Conservation (phyloP, 1,140 invertebrate genomes). For the Alviniconcha marisindica region DNA sequence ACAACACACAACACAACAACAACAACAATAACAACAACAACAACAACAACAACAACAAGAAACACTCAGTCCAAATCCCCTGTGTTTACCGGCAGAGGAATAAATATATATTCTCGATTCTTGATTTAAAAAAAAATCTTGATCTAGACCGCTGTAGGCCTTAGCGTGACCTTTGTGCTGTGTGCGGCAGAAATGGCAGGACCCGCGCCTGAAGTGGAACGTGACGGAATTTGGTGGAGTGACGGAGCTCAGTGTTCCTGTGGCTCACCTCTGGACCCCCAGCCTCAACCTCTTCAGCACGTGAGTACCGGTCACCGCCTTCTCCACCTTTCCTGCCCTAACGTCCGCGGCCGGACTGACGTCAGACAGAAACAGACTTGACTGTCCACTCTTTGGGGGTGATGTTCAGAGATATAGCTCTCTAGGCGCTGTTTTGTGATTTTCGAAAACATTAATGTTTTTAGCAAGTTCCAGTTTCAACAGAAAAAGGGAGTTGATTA, state of each 20-base stretch:
- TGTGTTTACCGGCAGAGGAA: too few relatives aligned
- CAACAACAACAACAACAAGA: too few relatives aligned
- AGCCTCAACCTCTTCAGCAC: slow-evolving; percentile 26
- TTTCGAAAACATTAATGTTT: not conserved
- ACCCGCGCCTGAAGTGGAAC: slow-evolving; percentile 42
- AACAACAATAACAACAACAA: too few relatives aligned
- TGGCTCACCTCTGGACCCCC: slow-evolving; percentile 35
- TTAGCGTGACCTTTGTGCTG: too few relatives aligned
- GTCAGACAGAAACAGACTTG: not conserved
- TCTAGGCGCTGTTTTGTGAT: not conserved
- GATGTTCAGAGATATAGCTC: not conserved
- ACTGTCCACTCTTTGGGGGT: not conserved
- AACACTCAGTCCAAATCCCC: too few relatives aligned
- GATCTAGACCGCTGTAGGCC: too few relatives aligned
- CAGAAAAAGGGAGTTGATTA: not conserved
- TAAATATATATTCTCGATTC: too few relatives aligned
- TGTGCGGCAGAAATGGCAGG: slow-evolving; percentile 43
- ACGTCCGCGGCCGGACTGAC: not conserved
- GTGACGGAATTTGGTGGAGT: slow-evolving; percentile 30
- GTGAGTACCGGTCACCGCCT: too few relatives aligned
- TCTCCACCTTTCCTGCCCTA: too few relatives aligned
- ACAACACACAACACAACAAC: too few relatives aligned
- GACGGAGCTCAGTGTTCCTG: slow-evolving; percentile 21
- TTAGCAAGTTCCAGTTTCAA: not conserved
- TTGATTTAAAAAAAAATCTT: too few relatives aligned